A percentile compares a stretch with the other conserved stretches of the same genome.
phyloP scores from a whole-genome alignment of 2,113 vertebrate genomes.

The Varanus salvator region DNA sequence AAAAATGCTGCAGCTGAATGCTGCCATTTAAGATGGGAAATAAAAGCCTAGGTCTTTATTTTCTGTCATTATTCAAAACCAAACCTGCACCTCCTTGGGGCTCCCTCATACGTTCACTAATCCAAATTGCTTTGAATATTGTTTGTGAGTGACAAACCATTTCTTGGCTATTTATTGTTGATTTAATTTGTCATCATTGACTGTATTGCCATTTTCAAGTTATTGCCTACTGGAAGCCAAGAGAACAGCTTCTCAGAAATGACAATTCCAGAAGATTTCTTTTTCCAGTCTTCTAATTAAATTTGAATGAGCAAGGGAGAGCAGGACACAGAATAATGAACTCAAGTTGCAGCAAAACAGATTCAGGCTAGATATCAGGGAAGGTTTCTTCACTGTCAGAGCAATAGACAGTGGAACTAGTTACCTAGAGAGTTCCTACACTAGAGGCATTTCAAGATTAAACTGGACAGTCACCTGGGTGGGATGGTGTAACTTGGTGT shows the following conservation, averaged over 20 bases:
- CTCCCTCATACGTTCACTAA: slow-evolving; percentile 38
- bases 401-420: too few relatives aligned
- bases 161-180: slow-evolving; percentile 66
- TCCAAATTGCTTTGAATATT: slow-evolving; percentile 39
- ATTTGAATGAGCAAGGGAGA: not conserved
- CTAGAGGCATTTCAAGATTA: too few relatives aligned
- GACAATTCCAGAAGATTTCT: not conserved
- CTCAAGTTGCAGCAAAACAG: too few relatives aligned
- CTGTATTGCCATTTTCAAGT: slow-evolving; percentile 51
- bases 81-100: slow-evolving; percentile 27
- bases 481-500: too few relatives aligned
- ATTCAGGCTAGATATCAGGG: too few relatives aligned
- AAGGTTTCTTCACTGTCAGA: too few relatives aligned
- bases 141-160: slow-evolving; percentile 61
- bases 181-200: slow-evolving; percentile 63
- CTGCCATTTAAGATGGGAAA: not conserved
- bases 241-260: not conserved
- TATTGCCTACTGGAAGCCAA: not conserved
- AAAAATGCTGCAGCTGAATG: not conserved
- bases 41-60: slow-evolving; percentile 9
- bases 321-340: too few relatives aligned
- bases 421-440: too few relatives aligned
- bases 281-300: not conserved
- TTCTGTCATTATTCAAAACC: slow-evolving; percentile 32
- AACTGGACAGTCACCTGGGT: too few relatives aligned